phyloP scores from a whole-genome alignment of 2,888 invertebrate genomes.

The Agonum fuliginosum region DNA sequence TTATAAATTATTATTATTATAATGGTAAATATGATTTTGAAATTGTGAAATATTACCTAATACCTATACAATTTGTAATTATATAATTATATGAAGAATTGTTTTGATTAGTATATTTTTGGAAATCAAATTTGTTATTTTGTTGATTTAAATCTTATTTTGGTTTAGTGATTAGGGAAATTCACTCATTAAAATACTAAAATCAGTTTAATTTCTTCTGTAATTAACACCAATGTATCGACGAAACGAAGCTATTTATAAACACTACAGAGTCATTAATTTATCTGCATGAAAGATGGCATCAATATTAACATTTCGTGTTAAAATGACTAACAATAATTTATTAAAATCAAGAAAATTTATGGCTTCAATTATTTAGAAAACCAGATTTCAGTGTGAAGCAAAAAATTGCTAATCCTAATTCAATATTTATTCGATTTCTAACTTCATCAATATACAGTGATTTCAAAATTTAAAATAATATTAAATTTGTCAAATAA shows the following conservation, averaged over 20 bases:
- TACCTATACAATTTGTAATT: too few relatives aligned
- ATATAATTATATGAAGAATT: too few relatives aligned
- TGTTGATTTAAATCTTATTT: too few relatives aligned
- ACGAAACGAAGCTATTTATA: not conserved
- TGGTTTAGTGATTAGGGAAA: not conserved
- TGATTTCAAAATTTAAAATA: too few relatives aligned
- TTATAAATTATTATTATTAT: too few relatives aligned
- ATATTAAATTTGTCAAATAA: too few relatives aligned
- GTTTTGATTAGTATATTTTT: too few relatives aligned
- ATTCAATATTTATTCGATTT: not conserved
- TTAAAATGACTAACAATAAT: constrained; percentile 30
- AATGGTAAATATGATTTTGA: too few relatives aligned
- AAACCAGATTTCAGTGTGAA: not conserved
- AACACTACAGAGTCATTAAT: constrained; percentile 1
- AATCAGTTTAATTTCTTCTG: not conserved
- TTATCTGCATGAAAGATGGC: constrained; percentile 6
- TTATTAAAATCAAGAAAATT: constrained; percentile 10
- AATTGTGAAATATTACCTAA: too few relatives aligned
- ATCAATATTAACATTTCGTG: constrained; percentile 15
- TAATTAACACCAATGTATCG: not conserved
- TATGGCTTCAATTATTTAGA: constrained; percentile 9
- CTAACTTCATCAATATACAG: too few relatives aligned
- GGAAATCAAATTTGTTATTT: too few relatives aligned
- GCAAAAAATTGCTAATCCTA: constrained; percentile 7
- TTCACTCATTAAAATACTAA: not conserved